Percentiles rank a stretch among this genome's conserved stretches.
These are phyloP conservation scores for Iphiclides podalirius DNA, from an alignment of 2,888 invertebrate genomes.

Conservation along the genomic window DNA sequence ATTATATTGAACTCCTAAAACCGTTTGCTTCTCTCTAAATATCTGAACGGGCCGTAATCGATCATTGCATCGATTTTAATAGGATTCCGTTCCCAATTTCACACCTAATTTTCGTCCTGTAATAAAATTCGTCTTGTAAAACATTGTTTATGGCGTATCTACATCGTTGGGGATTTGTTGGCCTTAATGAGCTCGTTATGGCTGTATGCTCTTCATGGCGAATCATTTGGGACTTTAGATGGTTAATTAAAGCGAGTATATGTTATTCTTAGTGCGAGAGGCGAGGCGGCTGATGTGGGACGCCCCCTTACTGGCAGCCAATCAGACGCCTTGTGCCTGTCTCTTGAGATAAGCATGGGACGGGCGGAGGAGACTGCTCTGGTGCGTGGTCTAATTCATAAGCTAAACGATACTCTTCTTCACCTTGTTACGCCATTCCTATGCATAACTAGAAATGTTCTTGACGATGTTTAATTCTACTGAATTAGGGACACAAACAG, in stretches of 20 bases:
- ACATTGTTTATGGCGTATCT: constrained; percentile 1
- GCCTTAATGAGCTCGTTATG: not conserved
- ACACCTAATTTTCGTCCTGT: constrained; percentile 8
- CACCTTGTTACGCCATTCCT: too few relatives aligned
- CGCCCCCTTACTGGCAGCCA: constrained; percentile 69
- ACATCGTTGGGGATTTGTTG: not conserved
- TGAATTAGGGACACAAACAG: too few relatives aligned
- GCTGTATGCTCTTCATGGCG: constrained; percentile 1
- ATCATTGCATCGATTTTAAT: too few relatives aligned
- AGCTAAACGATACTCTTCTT: too few relatives aligned
- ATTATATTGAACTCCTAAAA: too few relatives aligned
- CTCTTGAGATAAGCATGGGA: constrained; percentile 51
- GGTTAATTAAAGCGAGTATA: constrained; percentile 22
- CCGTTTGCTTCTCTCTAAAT: too few relatives aligned
- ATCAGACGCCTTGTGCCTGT: constrained; percentile 52
- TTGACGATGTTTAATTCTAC: too few relatives aligned
- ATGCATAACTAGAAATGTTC: too few relatives aligned
- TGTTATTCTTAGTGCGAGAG: constrained; percentile 28
- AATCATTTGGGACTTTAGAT: constrained; percentile 18
- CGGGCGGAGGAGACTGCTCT: constrained; percentile 33
- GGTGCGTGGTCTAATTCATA: constrained; percentile 25
- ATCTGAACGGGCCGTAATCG: too few relatives aligned
- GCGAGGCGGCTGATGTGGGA: constrained; percentile 46
- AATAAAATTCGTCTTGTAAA: constrained; percentile 1
- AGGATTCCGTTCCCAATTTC: constrained; percentile 2